Percentiles rank a stretch among this genome's conserved stretches.
phyloP scores from a whole-genome alignment of 1,140 invertebrate species.

The Arctopsyche grandis region DNA sequence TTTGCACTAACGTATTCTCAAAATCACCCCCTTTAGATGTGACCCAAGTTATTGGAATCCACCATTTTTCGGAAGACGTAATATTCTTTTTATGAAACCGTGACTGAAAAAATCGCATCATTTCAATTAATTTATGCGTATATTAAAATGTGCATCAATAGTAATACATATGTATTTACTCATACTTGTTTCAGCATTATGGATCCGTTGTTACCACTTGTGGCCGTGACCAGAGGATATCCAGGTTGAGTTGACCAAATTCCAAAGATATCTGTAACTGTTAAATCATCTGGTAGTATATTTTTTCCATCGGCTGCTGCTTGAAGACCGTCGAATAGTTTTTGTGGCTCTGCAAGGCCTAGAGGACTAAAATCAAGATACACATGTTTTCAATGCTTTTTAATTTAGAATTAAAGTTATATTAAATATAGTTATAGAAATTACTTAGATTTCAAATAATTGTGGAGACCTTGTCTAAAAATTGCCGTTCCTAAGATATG shows the following conservation, averaged over 20 bases:
- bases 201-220: conserved; percentile 62
- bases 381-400: no score
- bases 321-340: conserved; percentile 29
- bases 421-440: no score
- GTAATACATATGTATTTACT: background rate
- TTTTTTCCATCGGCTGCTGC: background rate
- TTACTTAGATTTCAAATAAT: conserved; percentile 62
- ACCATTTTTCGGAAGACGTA: conserved; percentile 58
- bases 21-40: conserved; percentile 58
- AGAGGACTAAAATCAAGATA: no score
- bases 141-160: background rate
- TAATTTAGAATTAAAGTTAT: no score
- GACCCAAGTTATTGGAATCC: conserved; percentile 62
- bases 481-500: conserved; percentile 63
- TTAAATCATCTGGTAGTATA: background rate
- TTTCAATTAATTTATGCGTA: no score
- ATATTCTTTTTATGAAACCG: background rate
- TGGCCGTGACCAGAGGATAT: conserved; percentile 70
- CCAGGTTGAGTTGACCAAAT: conserved; percentile 77
- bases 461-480: conserved; percentile 61
- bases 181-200: conserved; percentile 67
- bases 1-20: conserved; percentile 59
- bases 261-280: conserved; percentile 65
- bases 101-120: conserved; percentile 16
- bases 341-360: conserved; percentile 8